phyloP scores from a whole-genome alignment of 2,888 invertebrate species.

The Cylindroiulus punctatus region DNA sequence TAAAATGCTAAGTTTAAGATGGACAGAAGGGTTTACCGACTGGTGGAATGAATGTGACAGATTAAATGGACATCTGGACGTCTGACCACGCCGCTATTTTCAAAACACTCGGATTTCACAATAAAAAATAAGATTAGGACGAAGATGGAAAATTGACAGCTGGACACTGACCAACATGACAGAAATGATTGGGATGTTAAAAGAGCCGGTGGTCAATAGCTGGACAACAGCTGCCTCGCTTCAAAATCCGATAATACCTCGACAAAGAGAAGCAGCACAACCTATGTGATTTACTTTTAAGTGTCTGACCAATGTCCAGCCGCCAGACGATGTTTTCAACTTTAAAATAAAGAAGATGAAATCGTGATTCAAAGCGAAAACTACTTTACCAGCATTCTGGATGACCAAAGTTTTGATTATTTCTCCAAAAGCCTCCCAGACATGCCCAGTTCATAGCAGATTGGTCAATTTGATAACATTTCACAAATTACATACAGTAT shows the following conservation, averaged over 20 bases:
- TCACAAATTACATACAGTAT: too few relatives aligned
- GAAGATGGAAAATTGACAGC: background rate
- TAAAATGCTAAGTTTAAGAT: background rate
- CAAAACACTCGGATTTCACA: background rate
- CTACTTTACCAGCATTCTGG: too few relatives aligned
- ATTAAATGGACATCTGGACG: background rate
- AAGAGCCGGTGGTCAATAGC: constrained; percentile 20
- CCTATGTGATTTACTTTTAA: background rate
- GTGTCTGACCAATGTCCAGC: constrained; percentile 7
- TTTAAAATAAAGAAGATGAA: background rate
- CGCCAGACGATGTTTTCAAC: background rate
- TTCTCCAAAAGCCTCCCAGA: too few relatives aligned
- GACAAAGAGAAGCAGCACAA: background rate
- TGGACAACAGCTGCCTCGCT: background rate
- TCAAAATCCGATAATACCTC: constrained; percentile 37
- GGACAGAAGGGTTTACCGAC: background rate
- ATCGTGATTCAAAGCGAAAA: too few relatives aligned
- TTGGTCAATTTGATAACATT: too few relatives aligned
- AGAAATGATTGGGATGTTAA: constrained; percentile 39
- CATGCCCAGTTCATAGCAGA: too few relatives aligned
- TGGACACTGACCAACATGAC: constrained; percentile 25
- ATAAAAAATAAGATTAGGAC: background rate
- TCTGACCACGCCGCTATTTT: background rate
- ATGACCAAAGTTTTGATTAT: too few relatives aligned
- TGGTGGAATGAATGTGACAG: background rate